Conservation (phyloP, 2,888 invertebrate species). For the Andricus curvator region DNA sequence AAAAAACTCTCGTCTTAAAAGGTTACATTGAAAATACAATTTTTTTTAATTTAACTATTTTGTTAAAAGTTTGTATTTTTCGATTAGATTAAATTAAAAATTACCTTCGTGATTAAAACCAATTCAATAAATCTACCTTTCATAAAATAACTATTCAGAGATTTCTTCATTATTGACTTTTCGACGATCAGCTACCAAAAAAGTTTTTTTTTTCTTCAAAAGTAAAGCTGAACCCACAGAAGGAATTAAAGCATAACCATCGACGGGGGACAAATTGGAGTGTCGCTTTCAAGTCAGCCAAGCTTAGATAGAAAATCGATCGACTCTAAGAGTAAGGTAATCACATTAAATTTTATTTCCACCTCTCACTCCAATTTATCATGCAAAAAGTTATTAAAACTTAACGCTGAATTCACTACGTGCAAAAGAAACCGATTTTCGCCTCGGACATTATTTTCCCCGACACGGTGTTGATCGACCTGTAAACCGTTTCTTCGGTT, state of each 20-base stretch:
- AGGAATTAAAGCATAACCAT: constrained; percentile 26
- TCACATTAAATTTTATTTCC: constrained; percentile 22
- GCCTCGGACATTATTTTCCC: background rate
- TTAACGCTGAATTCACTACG: background rate
- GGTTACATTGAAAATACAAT: too few species aligned
- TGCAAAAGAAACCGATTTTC: constrained; percentile 6
- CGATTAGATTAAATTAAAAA: too few species aligned
- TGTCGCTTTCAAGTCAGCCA: constrained; percentile 27
- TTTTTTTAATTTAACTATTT: too few species aligned
- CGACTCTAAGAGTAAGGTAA: background rate
- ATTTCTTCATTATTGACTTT: background rate
- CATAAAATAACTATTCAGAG: background rate
- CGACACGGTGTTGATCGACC: background rate
- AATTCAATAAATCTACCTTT: background rate
- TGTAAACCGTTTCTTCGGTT: background rate
- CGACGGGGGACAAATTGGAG: constrained; percentile 25
- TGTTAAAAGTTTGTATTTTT: too few species aligned
- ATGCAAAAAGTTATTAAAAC: constrained; percentile 25
- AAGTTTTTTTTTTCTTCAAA: constrained; percentile 1
- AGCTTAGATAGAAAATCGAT: constrained; percentile 4
- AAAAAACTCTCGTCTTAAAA: too few species aligned
- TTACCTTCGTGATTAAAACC: background rate
- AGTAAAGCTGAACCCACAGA: background rate
- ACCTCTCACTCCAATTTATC: background rate
- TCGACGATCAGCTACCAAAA: background rate